phyloP scores from a whole-genome alignment of 30 jellyfish, hydroid and myxozoan species.

The Aurelia sp. region DNA sequence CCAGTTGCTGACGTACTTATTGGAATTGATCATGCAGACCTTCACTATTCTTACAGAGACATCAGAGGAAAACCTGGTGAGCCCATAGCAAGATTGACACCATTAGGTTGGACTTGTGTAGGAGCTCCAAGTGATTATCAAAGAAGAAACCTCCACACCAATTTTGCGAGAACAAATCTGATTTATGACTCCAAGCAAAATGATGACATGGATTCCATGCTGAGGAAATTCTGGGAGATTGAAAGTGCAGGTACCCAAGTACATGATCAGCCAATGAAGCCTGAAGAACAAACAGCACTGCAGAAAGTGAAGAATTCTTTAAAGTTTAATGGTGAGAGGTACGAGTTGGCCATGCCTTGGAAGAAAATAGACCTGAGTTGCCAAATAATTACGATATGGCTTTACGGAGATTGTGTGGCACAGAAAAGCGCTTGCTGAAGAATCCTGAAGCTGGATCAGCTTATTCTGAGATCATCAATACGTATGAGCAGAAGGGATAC shows the following conservation, averaged over 20 bases:
- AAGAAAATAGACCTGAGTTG: neutral
- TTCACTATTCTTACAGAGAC: too few species aligned
- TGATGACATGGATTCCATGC: conserved; percentile 3
- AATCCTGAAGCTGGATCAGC: conserved; percentile 3
- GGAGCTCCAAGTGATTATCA: conserved; percentile 28
- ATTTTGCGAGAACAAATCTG: neutral
- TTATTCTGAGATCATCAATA: conserved; percentile 11
- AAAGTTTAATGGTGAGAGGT: conserved; percentile 24
- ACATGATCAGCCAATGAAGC: neutral
- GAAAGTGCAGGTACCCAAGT: neutral
- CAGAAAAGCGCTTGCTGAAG: conserved; percentile 36
- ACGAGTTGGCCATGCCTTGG: conserved; percentile 48
- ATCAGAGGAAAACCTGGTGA: conserved; percentile 33
- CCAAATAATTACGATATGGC: conserved; percentile 31
- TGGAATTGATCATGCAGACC: too few species aligned
- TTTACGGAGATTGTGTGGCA: neutral
- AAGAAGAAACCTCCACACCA: neutral
- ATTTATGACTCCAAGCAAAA: neutral
- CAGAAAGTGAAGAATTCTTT: conserved; percentile 26
- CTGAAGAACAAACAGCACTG: conserved; percentile 13
- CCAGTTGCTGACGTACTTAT: too few species aligned
- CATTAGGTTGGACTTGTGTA: conserved; percentile 57
- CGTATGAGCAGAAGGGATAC: conserved; percentile 22
- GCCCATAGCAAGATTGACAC: conserved; percentile 45
- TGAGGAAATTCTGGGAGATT: conserved; percentile 17